Evolutionary conservation across 2,888 invertebrate genomes (phyloP).

Genomic region (Cantharis rufa): DNA sequence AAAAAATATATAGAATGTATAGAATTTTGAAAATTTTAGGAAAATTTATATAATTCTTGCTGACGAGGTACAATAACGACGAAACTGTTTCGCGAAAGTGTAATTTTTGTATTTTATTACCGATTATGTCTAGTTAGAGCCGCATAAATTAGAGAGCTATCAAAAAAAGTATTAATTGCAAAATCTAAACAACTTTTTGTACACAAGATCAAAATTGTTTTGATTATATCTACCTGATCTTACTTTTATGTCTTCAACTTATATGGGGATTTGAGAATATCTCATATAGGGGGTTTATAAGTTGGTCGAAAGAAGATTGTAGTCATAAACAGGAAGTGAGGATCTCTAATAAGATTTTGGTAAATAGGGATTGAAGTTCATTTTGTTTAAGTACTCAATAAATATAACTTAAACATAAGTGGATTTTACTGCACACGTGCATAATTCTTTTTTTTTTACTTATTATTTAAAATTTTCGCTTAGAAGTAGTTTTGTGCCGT

Average conservation of each 20-base stretch:
- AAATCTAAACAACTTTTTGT: background rate
- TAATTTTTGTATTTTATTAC: background rate
- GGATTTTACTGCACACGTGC: background rate
- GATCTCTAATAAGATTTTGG: conserved; percentile 8
- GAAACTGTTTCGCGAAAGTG: background rate
- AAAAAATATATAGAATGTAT: too few species aligned
- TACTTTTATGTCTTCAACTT: background rate
- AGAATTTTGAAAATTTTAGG: too few species aligned
- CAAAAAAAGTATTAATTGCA: background rate
- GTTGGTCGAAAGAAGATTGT: conserved; percentile 8
- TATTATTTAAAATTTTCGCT: background rate
- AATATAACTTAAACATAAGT: background rate
- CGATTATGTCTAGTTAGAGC: background rate
- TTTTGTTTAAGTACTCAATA: background rate
- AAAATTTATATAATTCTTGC: too few species aligned
- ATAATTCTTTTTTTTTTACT: background rate
- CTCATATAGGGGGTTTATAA: conserved; percentile 4
- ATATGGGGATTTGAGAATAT: conserved; percentile 8
- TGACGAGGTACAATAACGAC: too few species aligned
- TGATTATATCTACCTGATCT: conserved; percentile 11
- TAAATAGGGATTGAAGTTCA: conserved; percentile 8
- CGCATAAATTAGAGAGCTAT: background rate
- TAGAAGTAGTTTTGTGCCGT: background rate
- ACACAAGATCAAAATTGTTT: background rate
- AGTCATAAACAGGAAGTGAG: conserved; percentile 5